A percentile compares a stretch with the other conserved stretches of the same genome.
Evolutionary conservation across 2,113 vertebrate species (phyloP).

Genomic region (Strix aluco): DNA sequence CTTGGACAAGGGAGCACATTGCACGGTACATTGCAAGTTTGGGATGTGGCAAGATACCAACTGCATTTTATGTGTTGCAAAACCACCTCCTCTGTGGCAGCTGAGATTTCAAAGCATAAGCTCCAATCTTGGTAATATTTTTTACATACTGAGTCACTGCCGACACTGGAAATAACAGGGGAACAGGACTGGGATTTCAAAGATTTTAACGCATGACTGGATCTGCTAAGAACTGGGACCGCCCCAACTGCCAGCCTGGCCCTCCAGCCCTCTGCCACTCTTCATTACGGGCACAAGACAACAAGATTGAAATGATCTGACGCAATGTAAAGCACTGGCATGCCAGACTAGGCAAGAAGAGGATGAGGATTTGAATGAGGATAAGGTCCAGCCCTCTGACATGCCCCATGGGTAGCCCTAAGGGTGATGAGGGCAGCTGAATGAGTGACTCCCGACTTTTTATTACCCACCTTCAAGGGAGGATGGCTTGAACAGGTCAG

Average conservation of each 20-base stretch:
- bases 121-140: neutral
- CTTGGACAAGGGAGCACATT: neutral
- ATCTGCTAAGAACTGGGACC: neutral
- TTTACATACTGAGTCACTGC: neutral
- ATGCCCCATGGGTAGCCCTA: neutral
- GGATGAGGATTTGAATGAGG: neutral
- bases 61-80: slow-evolving; percentile 11
- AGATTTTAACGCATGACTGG: neutral
- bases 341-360: neutral
- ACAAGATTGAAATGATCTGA: fast-evolving
- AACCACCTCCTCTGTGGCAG: slow-evolving; percentile 18
- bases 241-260: neutral
- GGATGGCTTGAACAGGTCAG: neutral
- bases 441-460: neutral
- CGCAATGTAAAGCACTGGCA: neutral
- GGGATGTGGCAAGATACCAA: slow-evolving; percentile 48
- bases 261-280: neutral
- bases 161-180: neutral
- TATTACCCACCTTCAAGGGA: neutral
- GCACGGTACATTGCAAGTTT: slow-evolving; percentile 34
- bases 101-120: slow-evolving; percentile 36
- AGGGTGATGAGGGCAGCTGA: fast-evolving
- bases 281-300: neutral
- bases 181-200: neutral
- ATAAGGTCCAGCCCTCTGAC: neutral